A percentile compares a stretch with the other conserved stretches of the same genome.
Conservation (phyloP, 2,113 vertebrate species). For the Heterochromis multidens region DNA sequence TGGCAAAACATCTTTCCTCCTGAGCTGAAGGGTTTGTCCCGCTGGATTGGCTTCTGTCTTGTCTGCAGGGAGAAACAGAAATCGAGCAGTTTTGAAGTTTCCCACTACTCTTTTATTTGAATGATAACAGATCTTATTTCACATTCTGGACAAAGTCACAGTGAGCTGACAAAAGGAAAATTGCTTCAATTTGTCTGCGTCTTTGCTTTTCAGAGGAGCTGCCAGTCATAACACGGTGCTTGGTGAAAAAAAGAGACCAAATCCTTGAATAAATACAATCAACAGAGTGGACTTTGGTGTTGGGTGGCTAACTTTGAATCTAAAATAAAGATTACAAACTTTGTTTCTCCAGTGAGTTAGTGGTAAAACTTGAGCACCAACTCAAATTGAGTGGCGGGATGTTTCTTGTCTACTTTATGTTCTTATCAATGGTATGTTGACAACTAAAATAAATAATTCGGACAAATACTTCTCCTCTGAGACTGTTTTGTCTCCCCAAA, state of each 20-base stretch:
- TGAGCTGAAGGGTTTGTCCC: not conserved
- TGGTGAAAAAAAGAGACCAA: conserved; percentile 43
- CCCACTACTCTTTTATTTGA: conserved; percentile 43
- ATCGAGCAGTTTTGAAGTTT: conserved; percentile 40
- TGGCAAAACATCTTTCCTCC: conserved; percentile 7
- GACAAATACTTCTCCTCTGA: not conserved
- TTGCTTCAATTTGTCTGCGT: conserved; percentile 48
- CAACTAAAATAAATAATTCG: not conserved
- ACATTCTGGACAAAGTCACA: conserved; percentile 31
- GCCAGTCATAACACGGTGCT: conserved; percentile 51
- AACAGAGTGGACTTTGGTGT: not conserved
- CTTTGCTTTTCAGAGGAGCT: conserved; percentile 7
- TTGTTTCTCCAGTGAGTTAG: conserved; percentile 11
- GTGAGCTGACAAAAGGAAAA: conserved; percentile 52
- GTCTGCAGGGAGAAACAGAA: conserved; percentile 43
- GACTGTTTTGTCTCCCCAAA: not conserved
- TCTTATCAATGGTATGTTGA: conserved; percentile 28
- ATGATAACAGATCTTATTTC: conserved; percentile 63
- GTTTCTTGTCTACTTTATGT: not conserved
- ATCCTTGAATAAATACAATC: conserved; percentile 14
- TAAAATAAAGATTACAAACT: conserved; percentile 14
- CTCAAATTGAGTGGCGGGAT: not conserved
- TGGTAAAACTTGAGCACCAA: not conserved
- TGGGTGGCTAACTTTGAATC: conserved; percentile 9
- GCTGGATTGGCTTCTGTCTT: conserved; percentile 18